Evolutionary conservation across 1,140 invertebrate species (phyloP), one percentile per base, ranked within the genome.

Genomic region (Ceratosolen solmsi): DNA sequence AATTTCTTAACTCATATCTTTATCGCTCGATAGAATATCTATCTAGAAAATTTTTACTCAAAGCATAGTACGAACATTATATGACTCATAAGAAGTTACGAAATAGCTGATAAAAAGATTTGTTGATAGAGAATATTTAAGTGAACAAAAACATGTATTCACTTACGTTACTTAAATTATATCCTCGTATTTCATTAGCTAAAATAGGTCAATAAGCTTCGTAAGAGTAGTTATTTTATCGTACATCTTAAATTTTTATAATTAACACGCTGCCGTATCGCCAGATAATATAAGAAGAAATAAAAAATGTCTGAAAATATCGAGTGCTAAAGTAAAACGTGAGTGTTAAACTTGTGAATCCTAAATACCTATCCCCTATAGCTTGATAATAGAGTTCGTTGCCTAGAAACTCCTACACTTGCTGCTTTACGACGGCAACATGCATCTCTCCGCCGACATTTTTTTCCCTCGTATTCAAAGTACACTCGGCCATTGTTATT

Each of bases 1-100:
- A 33, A 30, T 63, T 63, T 63, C 33, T 30, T 63, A 63, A 63
- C 33, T 63, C 17, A 63, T 33, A 33, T 63, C 33, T 63, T 63
- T 63, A 63, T 8, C 1, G 17, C 60, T 63, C 27, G 30, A 63
- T 63, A 63, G 33, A 63, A 15, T 33, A 1, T 36, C 30, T n/a
- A n/a, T 63, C 27, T 63, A 63, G 60, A 63, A 63, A 27, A 63
- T 17, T 63, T 63, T 20, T 63, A 33, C 30, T 33, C 17, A 33
- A 30, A 33, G 30, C 27, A 63, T 15, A 63, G 1, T 33, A 36
- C 13, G 30, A 63, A n/a, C n/a, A 27, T 4, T 63, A 33, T 63
- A 63, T 33, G 60, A 63, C 13, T 36, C 13, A 63, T 63, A 63
- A 63, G 33, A 33, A 8, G 30, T 33, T 63, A 3, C 13, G 25